Conservation (phyloP, 35 echinoderm and acorn worm species). For the Chiridota heheva region DNA sequence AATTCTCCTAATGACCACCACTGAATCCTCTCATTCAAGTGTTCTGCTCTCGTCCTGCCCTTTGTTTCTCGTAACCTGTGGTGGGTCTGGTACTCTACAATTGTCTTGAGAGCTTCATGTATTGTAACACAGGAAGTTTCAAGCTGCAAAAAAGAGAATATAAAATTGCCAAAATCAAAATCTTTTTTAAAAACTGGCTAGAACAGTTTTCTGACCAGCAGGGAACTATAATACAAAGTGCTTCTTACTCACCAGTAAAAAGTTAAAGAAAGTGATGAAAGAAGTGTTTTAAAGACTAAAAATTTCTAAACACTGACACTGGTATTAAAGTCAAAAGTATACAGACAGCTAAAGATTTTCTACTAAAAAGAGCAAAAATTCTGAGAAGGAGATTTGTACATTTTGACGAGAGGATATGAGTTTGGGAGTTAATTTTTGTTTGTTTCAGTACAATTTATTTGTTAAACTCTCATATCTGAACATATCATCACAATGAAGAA, state of each 20-base stretch:
- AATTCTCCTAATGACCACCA: slow-evolving; percentile 92
- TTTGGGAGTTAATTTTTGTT: too few species aligned
- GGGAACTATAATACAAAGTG: neutral
- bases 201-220: neutral
- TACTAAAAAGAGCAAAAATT: too few species aligned
- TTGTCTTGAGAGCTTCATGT: slow-evolving; percentile 78
- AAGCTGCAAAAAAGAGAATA: slow-evolving; percentile 56
- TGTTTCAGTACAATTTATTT: too few species aligned
- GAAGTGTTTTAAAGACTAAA: neutral
- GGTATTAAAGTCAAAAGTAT: neutral
- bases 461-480: too few species aligned
- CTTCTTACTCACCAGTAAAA: neutral
- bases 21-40: slow-evolving; percentile 79
- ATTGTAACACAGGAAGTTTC: slow-evolving; percentile 96
- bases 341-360: too few species aligned
- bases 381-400: too few species aligned
- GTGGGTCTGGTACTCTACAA: slow-evolving; percentile 91
- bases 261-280: neutral
- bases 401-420: too few species aligned
- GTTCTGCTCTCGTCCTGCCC: slow-evolving; percentile 64
- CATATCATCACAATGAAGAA: too few species aligned
- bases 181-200: neutral
- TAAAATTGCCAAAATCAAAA: neutral
- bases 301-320: neutral
- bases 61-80: slow-evolving; percentile 90